These are phyloP conservation scores for Hystrix brachyura DNA, from an alignment of 2,113 vertebrate species.

Conservation along the genomic window DNA sequence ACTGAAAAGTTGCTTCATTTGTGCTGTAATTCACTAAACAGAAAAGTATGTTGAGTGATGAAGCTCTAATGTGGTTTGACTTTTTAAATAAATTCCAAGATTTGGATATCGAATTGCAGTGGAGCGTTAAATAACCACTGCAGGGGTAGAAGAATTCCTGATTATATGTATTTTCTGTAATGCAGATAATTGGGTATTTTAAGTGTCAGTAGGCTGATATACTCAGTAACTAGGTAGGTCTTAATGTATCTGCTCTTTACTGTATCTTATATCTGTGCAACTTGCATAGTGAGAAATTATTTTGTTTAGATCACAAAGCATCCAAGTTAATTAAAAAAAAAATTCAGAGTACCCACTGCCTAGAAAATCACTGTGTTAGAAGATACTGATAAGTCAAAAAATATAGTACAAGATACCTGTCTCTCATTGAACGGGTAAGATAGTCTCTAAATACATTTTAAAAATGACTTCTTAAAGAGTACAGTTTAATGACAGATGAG, in stretches of 20 bases:
- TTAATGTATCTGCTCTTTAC: background rate
- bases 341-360: background rate
- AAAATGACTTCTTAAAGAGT: background rate
- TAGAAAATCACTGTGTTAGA: slow-evolving; percentile 31
- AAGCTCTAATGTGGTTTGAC: slow-evolving; percentile 36
- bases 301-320: background rate
- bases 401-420: background rate
- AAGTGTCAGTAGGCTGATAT: slow-evolving; percentile 8
- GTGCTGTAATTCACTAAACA: slow-evolving; percentile 57
- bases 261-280: background rate
- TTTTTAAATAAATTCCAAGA: slow-evolving; percentile 69
- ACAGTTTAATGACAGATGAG: background rate
- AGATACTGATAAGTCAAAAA: slow-evolving; percentile 32
- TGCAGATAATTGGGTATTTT: background rate
- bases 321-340: slow-evolving; percentile 58
- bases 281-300: background rate
- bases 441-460: background rate
- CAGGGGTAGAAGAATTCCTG: background rate
- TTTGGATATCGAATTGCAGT: slow-evolving; percentile 59
- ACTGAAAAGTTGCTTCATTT: slow-evolving; percentile 60
- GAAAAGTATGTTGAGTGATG: slow-evolving; percentile 52
- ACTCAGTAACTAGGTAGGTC: background rate
- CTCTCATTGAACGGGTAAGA: background rate
- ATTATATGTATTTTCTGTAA: slow-evolving; percentile 5
- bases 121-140: slow-evolving; percentile 54